Evolutionary conservation across 1,140 invertebrate species (phyloP), one percentile per base, ranked within the genome.

Genomic region (Drosophila carrolli): DNA sequence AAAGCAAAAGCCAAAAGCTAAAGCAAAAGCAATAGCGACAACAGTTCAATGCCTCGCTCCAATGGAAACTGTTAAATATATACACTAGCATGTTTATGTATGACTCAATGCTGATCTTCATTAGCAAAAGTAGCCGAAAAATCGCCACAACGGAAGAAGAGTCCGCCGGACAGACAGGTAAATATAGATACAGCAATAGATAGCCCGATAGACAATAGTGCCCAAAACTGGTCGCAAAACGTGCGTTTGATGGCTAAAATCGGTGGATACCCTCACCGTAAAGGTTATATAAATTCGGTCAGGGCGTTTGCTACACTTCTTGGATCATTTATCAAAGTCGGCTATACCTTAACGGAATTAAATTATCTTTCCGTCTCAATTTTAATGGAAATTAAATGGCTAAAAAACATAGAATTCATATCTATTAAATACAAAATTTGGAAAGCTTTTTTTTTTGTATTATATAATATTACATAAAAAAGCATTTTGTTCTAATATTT

Each of bases 41-140:
- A 47, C 66, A 70, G 79, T 82, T 78, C 80, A 82, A 83, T 83
- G 80, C 80, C 79, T 82, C 55, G 60, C 79, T 58, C 74, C 79
- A 73, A 81, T 81, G 79, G 55, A 71, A 70, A 71, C 67, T 58
- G 53, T 57, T 67, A 8, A 40, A 38, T 48, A 40, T 19, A 35
- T 11, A 23, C 23, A 27, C 48, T 54, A 7, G 32, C 7, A 46
- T 65, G 11, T 40, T 47, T 48, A 48, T 66, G 43, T 66, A 79
- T 86, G 83, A 86, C 71, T 86, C 83, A 88, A 86, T 73, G 83
- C 75, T 82, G 75, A 79, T 62, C 75, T 79, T 86, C 79, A 86
- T 82, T 76, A 82, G 65, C 66, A 41, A 78, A 63, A 72, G 55
- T 51, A 40, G 10, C 47, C 55, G 66, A 41, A 44, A 71, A 71